These are phyloP conservation scores for Plectropomus leopardus DNA, from an alignment of 2,113 vertebrate genomes.

Conservation along the genomic window DNA sequence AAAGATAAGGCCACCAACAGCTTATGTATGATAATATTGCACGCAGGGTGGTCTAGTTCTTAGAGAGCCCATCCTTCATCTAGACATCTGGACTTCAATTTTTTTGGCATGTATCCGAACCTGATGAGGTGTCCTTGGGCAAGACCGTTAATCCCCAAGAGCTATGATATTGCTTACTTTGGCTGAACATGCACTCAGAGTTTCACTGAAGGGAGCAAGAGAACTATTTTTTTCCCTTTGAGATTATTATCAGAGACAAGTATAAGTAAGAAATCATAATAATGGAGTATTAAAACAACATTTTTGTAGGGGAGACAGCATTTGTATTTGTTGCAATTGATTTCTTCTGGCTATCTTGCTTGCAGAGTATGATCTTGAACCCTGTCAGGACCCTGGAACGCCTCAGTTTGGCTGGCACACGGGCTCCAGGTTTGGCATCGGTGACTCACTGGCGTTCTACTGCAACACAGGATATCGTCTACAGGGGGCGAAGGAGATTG, in stretches of 20 bases:
- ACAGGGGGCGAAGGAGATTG: conserved; percentile 80
- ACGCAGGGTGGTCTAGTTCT: conserved; percentile 46
- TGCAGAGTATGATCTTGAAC: conserved; percentile 85
- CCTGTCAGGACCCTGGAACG: conserved; percentile 81
- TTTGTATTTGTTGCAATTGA: not conserved
- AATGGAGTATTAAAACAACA: not conserved
- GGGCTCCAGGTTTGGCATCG: conserved; percentile 80
- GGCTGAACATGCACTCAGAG: conserved; percentile 1
- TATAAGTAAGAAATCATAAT: not conserved
- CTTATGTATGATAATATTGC: conserved; percentile 39
- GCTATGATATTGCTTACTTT: conserved; percentile 12
- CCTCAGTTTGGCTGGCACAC: conserved; percentile 82
- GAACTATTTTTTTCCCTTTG: not conserved
- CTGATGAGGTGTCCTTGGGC: conserved; percentile 53
- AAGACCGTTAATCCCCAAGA: conserved; percentile 33
- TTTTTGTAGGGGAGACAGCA: not conserved
- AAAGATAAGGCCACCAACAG: conserved; percentile 48
- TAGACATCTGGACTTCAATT: conserved; percentile 41
- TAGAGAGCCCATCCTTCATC: conserved; percentile 45
- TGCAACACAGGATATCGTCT: conserved; percentile 85
- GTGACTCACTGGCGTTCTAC: conserved; percentile 78
- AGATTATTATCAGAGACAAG: not conserved
- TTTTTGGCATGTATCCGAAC: conserved; percentile 46
- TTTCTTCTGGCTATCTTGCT: not conserved
- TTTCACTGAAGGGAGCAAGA: conserved; percentile 3